Conservation (phyloP, 2,797 vertebrate species). For the Aldrovandia affinis region DNA sequence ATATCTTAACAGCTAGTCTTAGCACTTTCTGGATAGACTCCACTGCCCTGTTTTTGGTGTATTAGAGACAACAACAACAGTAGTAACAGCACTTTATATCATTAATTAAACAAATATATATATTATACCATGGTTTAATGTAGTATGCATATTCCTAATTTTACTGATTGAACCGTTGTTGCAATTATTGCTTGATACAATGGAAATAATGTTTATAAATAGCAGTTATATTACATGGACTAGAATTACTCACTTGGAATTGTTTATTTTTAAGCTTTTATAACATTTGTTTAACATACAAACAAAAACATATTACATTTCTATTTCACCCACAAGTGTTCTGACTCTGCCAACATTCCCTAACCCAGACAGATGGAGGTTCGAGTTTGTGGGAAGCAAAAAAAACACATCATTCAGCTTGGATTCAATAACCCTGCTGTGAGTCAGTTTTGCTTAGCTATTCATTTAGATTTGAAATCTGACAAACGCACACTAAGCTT, state of each 20-base stretch:
- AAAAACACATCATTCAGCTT: slow-evolving; percentile 67
- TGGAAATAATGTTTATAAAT: not conserved
- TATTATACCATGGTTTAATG: slow-evolving; percentile 24
- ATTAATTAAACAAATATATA: too few relatives aligned
- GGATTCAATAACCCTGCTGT: slow-evolving; percentile 75
- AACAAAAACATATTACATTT: slow-evolving; percentile 58
- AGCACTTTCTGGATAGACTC: slow-evolving; percentile 26
- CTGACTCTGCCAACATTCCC: slow-evolving; percentile 72
- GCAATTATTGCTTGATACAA: slow-evolving; percentile 53
- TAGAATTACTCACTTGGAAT: not conserved
- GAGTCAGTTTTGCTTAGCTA: slow-evolving; percentile 63
- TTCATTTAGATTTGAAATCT: slow-evolving; percentile 45
- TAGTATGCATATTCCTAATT: slow-evolving; percentile 26
- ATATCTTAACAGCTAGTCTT: slow-evolving; percentile 62
- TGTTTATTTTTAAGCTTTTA: slow-evolving; percentile 64
- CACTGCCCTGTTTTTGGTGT: slow-evolving; percentile 1
- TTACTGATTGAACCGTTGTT: slow-evolving; percentile 54
- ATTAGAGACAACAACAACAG: slow-evolving; percentile 34
- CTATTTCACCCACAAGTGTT: slow-evolving; percentile 71
- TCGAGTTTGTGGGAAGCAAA: not conserved
- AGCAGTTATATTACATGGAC: not conserved
- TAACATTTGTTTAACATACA: slow-evolving; percentile 69
- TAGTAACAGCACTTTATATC: slow-evolving; percentile 22
- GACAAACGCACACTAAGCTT: slow-evolving; percentile 30
- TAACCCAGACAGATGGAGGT: slow-evolving; percentile 76